Conservation (phyloP, 2,113 vertebrate genomes). For the Anoplopoma fimbria region DNA sequence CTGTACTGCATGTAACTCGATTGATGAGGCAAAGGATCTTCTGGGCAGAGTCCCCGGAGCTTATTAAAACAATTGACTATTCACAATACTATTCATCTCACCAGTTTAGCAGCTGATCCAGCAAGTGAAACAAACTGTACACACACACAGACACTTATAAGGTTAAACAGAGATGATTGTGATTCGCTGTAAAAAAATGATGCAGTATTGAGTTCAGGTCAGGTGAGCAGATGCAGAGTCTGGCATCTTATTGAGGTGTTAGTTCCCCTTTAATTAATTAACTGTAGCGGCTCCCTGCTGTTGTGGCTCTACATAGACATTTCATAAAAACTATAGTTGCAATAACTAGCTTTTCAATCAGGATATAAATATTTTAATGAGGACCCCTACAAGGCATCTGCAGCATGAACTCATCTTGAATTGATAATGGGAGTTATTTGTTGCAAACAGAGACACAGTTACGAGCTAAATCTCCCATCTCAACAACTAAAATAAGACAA, state of each 20-base stretch:
- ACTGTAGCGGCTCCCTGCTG: conserved; percentile 18
- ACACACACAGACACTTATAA: background rate
- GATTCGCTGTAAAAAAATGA: background rate
- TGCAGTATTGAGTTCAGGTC: conserved; percentile 1
- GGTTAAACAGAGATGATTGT: conserved; percentile 3
- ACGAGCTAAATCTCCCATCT: conserved; percentile 5
- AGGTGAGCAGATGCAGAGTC: conserved; percentile 10
- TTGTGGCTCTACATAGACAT: conserved; percentile 7
- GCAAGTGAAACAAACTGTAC: conserved; percentile 11
- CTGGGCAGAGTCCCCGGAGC: too few relatives aligned
- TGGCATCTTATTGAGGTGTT: too few relatives aligned
- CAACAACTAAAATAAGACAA: conserved; percentile 29
- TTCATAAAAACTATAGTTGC: conserved; percentile 18
- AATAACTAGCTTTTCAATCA: conserved; percentile 25
- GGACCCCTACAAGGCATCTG: conserved; percentile 7
- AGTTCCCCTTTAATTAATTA: too few relatives aligned
- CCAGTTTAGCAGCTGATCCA: conserved; percentile 39
- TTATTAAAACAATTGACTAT: too few relatives aligned
- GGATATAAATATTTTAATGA: conserved; percentile 29
- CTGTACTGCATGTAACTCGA: background rate
- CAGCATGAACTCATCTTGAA: conserved; percentile 23
- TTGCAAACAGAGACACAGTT: conserved; percentile 12
- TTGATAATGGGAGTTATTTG: conserved; percentile 15
- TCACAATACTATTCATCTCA: background rate
- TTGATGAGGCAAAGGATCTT: background rate